phyloP scores from a whole-genome alignment of 2,888 invertebrate genomes.

The Nematopogon swammerdamellus region DNA sequence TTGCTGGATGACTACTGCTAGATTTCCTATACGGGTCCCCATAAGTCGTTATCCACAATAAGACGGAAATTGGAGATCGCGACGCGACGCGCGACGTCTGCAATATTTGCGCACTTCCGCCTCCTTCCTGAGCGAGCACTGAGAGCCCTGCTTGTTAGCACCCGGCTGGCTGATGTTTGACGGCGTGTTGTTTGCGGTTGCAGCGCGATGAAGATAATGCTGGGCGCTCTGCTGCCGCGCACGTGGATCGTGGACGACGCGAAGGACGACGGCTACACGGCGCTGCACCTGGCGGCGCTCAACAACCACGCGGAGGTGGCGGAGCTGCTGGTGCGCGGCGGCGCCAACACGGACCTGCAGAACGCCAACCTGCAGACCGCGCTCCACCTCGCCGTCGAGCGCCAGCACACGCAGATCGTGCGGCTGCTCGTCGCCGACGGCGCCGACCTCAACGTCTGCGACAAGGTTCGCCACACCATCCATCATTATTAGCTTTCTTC shows the following conservation, averaged over 20 bases:
- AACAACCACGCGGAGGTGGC: conserved; percentile 98
- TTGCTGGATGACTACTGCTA: too few relatives aligned
- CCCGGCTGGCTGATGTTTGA: background rate
- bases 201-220: conserved; percentile 94
- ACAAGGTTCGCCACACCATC: conserved; percentile 88
- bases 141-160: too few relatives aligned
- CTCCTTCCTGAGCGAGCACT: too few relatives aligned
- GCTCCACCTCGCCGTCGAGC: conserved; percentile 91
- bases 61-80: too few relatives aligned
- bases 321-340: conserved; percentile 84
- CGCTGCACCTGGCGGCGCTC: conserved; percentile 90
- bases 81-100: too few relatives aligned
- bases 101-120: too few relatives aligned
- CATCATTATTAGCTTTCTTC: too few relatives aligned
- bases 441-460: conserved; percentile 91
- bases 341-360: conserved; percentile 92
- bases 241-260: conserved; percentile 99
- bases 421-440: conserved; percentile 88
- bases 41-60: too few relatives aligned
- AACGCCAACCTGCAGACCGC: conserved; percentile 94
- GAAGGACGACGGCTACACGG: conserved; percentile 97
- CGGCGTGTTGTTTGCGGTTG: conserved; percentile 20
- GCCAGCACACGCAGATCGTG: conserved; percentile 97
- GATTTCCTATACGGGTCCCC: too few relatives aligned
- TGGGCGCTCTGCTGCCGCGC: conserved; percentile 87